Conservation (phyloP, 2,888 invertebrate genomes). For the Cryptocephalus primarius region DNA sequence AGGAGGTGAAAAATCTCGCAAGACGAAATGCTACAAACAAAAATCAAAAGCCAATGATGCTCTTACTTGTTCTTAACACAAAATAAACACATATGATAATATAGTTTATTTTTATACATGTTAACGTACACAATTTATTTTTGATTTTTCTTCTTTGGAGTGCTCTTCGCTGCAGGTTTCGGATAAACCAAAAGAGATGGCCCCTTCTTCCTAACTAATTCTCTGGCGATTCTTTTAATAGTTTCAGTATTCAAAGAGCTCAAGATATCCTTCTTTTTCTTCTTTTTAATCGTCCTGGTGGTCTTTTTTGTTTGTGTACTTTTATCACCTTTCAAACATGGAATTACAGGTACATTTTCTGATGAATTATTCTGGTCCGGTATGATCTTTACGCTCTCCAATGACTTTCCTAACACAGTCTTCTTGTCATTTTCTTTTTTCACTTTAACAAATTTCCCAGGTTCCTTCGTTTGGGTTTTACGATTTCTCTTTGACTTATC, state of each 20-base stretch:
- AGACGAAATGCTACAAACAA: constrained; percentile 5
- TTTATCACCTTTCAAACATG: constrained; percentile 4
- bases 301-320: constrained; percentile 3
- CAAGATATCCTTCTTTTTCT: constrained; percentile 5
- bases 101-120: constrained; percentile 1
- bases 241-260: constrained; percentile 10
- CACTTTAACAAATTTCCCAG: too few species aligned
- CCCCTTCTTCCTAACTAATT: constrained; percentile 15
- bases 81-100: not conserved
- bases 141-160: not conserved
- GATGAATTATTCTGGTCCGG: too few species aligned
- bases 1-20: constrained; percentile 32
- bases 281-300: constrained; percentile 4
- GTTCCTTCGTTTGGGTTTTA: too few species aligned
- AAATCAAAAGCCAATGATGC: constrained; percentile 1
- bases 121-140: not conserved
- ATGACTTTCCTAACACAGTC: too few species aligned
- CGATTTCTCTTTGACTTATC: too few species aligned
- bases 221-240: constrained; percentile 16
- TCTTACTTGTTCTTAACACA: not conserved
- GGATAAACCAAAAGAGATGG: constrained; percentile 11
- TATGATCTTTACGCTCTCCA: too few species aligned
- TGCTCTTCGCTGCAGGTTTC: constrained; percentile 5
- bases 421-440: too few species aligned
- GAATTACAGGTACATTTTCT: too few species aligned